These are phyloP conservation scores for Climacteris rufus DNA, from an alignment of 2,113 vertebrate species.

Conservation along the genomic window DNA sequence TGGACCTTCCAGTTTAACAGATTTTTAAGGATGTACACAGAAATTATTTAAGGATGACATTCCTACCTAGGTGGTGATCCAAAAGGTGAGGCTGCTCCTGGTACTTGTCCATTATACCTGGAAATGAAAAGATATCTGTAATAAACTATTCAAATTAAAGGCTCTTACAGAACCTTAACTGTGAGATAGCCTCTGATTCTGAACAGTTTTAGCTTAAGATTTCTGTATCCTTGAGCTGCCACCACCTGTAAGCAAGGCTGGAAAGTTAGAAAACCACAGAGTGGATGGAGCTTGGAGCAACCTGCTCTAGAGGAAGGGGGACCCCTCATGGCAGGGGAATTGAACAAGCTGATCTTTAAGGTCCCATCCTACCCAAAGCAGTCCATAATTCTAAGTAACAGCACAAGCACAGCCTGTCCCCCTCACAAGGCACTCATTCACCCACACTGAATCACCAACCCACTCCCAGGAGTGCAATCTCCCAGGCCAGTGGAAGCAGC, in stretches of 20 bases:
- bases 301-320: not conserved
- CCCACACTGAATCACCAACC: not conserved
- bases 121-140: not conserved
- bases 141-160: not conserved
- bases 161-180: not conserved
- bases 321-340: not conserved
- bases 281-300: not conserved
- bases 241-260: not conserved
- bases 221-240: not conserved
- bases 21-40: not conserved
- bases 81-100: constrained; percentile 94
- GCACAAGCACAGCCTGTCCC: not conserved
- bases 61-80: constrained; percentile 89
- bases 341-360: not conserved
- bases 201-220: not conserved
- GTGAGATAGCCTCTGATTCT: not conserved
- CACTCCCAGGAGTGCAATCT: not conserved
- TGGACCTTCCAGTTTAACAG: not conserved
- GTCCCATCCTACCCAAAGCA: not conserved
- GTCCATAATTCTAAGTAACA: not conserved
- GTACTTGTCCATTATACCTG: constrained; percentile 93
- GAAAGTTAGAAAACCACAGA: not conserved
- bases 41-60: not conserved
- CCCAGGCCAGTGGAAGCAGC: not conserved
- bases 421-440: not conserved